These are phyloP conservation scores for Drosophila falleni DNA, from an alignment of 2,888 invertebrate species.

Conservation along the genomic window DNA sequence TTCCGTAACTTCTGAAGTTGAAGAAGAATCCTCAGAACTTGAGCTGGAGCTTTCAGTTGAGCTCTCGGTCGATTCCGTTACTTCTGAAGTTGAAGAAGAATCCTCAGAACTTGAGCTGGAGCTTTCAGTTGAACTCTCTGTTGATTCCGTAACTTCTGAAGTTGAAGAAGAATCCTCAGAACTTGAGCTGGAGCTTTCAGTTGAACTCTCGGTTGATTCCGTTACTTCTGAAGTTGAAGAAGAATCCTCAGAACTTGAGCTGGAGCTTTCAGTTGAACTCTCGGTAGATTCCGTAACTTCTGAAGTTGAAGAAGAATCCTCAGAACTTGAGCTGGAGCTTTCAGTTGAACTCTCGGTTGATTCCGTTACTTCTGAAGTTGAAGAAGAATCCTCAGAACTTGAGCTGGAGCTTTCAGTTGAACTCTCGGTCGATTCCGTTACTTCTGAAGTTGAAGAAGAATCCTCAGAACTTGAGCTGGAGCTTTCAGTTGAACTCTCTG, in stretches of 20 bases:
- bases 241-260: background rate
- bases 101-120: slow-evolving; percentile 10
- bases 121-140: slow-evolving; percentile 6
- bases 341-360: slow-evolving; percentile 2
- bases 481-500: slow-evolving; percentile 2
- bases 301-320: slow-evolving; percentile 9
- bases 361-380: background rate
- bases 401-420: slow-evolving; percentile 1
- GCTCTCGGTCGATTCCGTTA: background rate
- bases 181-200: slow-evolving; percentile 9
- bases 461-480: slow-evolving; percentile 2
- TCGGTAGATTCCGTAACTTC: background rate
- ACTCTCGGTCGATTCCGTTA: background rate
- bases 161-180: slow-evolving; percentile 12
- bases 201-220: slow-evolving; percentile 1
- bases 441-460: slow-evolving; percentile 1
- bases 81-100: slow-evolving; percentile 2
- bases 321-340: slow-evolving; percentile 4
- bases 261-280: slow-evolving; percentile 12
- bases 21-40: slow-evolving; percentile 1
- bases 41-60: slow-evolving; percentile 1
- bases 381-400: slow-evolving; percentile 8
- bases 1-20: slow-evolving; percentile 1
- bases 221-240: background rate
- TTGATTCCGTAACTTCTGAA: slow-evolving; percentile 7